These are phyloP conservation scores for Augochlora pura DNA, from an alignment of 1,140 invertebrate species.

Conservation along the genomic window DNA sequence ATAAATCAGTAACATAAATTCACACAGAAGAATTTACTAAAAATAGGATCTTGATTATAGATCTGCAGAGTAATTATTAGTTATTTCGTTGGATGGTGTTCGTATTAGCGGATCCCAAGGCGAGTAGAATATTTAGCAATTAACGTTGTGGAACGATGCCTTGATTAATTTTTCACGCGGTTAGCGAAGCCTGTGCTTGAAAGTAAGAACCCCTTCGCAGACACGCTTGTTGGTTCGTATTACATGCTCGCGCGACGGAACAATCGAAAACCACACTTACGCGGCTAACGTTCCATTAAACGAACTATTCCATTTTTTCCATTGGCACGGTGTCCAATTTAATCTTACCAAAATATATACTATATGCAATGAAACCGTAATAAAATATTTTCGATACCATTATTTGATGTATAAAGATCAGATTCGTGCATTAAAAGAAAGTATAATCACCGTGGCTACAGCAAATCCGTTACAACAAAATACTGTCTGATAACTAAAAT, in stretches of 20 bases:
- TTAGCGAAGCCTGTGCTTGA: conserved; percentile 63
- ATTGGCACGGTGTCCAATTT: neutral
- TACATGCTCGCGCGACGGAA: conserved; percentile 77
- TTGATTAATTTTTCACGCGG: conserved; percentile 77
- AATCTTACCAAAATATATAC: too few species aligned
- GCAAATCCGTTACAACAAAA: too few species aligned
- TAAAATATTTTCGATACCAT: neutral
- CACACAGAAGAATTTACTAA: neutral
- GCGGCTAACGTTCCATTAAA: conserved; percentile 64
- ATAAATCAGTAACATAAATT: too few species aligned
- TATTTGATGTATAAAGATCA: too few species aligned
- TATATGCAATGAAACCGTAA: too few species aligned
- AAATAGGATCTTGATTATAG: neutral
- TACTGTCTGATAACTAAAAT: too few species aligned
- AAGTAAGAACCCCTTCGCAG: conserved; percentile 65
- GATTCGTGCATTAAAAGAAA: too few species aligned
- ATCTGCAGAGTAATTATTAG: neutral
- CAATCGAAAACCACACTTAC: conserved; percentile 69
- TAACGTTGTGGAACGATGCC: conserved; percentile 67
- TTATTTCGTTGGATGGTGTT: conserved; percentile 11
- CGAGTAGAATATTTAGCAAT: conserved; percentile 56
- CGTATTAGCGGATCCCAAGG: conserved; percentile 22
- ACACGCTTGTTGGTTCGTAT: conserved; percentile 77
- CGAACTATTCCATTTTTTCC: conserved; percentile 21
- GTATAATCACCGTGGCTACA: too few species aligned